These are phyloP conservation scores for Squalus acanthias DNA, from an alignment of 2,797 vertebrate species.

Conservation along the genomic window DNA sequence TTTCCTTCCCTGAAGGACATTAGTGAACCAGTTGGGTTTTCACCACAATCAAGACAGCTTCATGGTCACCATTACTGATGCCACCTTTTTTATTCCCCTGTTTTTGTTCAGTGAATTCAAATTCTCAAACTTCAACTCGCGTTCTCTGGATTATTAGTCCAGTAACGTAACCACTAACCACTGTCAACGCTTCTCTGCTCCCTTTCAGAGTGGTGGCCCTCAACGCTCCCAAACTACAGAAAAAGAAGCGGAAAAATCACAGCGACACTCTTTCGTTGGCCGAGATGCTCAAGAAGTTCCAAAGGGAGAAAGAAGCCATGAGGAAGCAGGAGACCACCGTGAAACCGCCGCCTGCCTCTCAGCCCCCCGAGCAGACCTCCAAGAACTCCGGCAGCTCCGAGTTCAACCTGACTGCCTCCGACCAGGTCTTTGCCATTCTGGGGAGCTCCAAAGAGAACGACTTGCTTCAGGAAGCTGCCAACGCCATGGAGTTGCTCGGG, in stretches of 20 bases:
- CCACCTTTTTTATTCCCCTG: not conserved
- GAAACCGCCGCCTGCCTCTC: slow-evolving; percentile 51
- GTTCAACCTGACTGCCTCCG: slow-evolving; percentile 61
- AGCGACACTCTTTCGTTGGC: slow-evolving; percentile 85
- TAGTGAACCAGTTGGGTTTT: not conserved
- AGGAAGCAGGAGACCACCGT: slow-evolving; percentile 65
- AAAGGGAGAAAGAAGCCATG: slow-evolving; percentile 85
- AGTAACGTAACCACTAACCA: not conserved
- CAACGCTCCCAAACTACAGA: slow-evolving; percentile 87
- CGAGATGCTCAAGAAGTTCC: slow-evolving; percentile 92
- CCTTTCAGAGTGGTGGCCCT: slow-evolving; percentile 74
- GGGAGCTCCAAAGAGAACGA: slow-evolving; percentile 81
- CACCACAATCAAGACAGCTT: not conserved
- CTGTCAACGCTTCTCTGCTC: slow-evolving; percentile 38
- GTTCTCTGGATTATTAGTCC: not conserved
- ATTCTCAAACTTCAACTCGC: not conserved
- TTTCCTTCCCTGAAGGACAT: not conserved
- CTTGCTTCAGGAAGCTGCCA: slow-evolving; percentile 75
- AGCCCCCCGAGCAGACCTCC: slow-evolving; percentile 52
- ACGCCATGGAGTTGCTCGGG: slow-evolving; percentile 80
- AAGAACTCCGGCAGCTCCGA: slow-evolving; percentile 63
- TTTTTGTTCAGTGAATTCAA: not conserved
- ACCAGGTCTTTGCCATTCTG: slow-evolving; percentile 87
- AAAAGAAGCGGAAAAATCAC: slow-evolving; percentile 92
- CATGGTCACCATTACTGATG: not conserved